Evolutionary conservation across 1,140 invertebrate genomes (phyloP), one percentile per base, ranked within the genome.

Genomic region (Ectropis grisescens): DNA sequence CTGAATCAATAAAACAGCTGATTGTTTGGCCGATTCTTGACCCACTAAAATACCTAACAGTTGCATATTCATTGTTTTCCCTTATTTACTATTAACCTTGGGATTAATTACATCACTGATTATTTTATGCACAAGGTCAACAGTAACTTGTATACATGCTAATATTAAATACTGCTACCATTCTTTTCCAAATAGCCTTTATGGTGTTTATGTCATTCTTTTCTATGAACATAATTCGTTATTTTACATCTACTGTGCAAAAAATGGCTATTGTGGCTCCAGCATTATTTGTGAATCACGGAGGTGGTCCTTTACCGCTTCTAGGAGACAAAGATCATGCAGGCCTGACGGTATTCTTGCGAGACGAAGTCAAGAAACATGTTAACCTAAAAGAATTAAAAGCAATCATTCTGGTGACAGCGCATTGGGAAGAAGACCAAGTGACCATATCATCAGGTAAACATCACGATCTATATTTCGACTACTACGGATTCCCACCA

Each of bases 401-500:
- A 40, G 76, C 64, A 1, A 79, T 81, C 3, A 58, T 81, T 16
- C 28, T 81, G 7, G 74, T 81, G 2, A 81, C 76, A 2, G 76
- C 76, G 0, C 76, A 81, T 37, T 81, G 76, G 76, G 58, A 79
- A 30, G 71, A 75, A 35, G 48, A 34, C 10, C 33, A 49, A 25
- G 71, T 81, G 6, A 64, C 64, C 1, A 79, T 81, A 48, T 81
- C 76, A 1, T 79, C 76, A 8, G 56, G 39, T 2, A 48, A 66
- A 22, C 61, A 68, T n/a, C 76, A 81, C 33, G 53, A 65, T 39
- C 47, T 81, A 2, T 78, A 72, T 37, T 81, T 79, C 29, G 76
- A 81, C 38, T 81, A 81, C 29, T 75, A 76, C 19, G 69, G 71
- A 9, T 81, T 81, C 31, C 71, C 76, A 2, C 64, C 71, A 6